A percentile compares a stretch with the other conserved stretches of the same genome.
Conservation (phyloP, 2,888 invertebrate genomes). For the Rotaria sp. region DNA sequence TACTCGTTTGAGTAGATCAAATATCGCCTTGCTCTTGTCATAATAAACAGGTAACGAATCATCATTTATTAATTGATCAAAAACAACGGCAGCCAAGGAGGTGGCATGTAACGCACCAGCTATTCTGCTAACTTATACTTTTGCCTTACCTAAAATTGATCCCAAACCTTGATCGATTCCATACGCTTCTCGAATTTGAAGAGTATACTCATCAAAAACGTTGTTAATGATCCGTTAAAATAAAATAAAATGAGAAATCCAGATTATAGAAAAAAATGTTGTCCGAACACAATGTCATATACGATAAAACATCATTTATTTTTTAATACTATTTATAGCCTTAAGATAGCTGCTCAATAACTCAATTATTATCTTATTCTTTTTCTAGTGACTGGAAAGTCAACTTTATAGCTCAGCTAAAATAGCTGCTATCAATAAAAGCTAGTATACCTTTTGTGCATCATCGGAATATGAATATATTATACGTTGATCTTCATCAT, state of each 20-base stretch:
- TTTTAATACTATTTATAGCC: too few relatives aligned
- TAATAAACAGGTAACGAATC: background rate
- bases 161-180: background rate
- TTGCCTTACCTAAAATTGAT: background rate
- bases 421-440: too few relatives aligned
- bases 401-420: too few relatives aligned
- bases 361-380: too few relatives aligned
- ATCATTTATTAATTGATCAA: background rate
- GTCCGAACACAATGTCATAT: too few relatives aligned
- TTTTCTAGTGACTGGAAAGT: too few relatives aligned
- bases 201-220: background rate
- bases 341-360: too few relatives aligned
- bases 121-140: background rate
- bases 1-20: background rate
- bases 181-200: background rate
- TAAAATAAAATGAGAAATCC: too few relatives aligned
- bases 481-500: background rate
- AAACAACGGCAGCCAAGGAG: background rate
- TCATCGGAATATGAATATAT: background rate
- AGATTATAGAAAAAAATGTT: too few relatives aligned
- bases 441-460: background rate
- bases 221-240: background rate
- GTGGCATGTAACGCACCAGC: background rate
- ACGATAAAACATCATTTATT: too few relatives aligned
- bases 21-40: background rate